Percentiles rank a stretch among this genome's conserved stretches.
Evolutionary conservation across 2,797 vertebrate genomes (phyloP).

Genomic region (Yasuhikotakia modesta): DNA sequence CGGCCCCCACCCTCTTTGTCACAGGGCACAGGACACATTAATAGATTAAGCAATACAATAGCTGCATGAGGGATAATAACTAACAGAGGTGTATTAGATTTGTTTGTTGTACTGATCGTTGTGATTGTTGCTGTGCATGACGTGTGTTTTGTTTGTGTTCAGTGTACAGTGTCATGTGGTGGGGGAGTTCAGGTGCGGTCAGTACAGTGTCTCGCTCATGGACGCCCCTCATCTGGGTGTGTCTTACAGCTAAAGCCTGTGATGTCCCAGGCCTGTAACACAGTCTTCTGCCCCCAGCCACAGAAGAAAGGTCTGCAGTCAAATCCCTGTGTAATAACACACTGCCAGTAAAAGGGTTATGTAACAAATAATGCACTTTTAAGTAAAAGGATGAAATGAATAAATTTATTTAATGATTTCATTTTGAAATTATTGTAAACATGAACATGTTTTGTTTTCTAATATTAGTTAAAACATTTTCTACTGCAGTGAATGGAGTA

Average conservation of each 20-base stretch:
- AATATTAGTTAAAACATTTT: too few relatives aligned
- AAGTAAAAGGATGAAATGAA: neutral
- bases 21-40: neutral
- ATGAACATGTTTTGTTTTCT: too few relatives aligned
- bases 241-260: conserved; percentile 73
- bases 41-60: neutral
- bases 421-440: too few relatives aligned
- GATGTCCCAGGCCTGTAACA: conserved; percentile 84
- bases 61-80: neutral
- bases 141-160: conserved; percentile 48
- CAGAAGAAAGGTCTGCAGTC: conserved; percentile 67
- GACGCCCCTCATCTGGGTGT: conserved; percentile 75
- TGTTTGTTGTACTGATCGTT: neutral
- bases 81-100: neutral
- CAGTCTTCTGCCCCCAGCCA: conserved; percentile 80
- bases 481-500: too few relatives aligned
- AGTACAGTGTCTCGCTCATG: conserved; percentile 81
- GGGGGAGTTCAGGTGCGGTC: conserved; percentile 84
- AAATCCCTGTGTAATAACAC: neutral
- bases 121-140: neutral
- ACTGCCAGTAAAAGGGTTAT: neutral
- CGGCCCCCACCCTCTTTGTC: too few relatives aligned
- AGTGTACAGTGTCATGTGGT: conserved; percentile 91
- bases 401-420: neutral
- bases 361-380: neutral